phyloP scores from a whole-genome alignment of 2,888 invertebrate genomes.

The Pachymerium ferrugineum region DNA sequence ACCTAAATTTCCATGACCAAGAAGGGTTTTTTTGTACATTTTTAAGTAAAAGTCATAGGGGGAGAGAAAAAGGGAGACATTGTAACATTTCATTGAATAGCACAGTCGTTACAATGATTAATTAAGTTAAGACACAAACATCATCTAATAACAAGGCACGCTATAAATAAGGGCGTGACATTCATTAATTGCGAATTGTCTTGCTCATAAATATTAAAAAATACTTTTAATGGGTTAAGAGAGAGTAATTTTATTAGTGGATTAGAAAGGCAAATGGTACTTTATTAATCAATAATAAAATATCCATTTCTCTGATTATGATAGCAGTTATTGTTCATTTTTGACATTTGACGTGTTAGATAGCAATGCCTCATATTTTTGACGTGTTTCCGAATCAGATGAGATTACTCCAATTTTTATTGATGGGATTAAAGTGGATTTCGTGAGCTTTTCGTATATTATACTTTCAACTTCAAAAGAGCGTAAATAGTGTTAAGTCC shows the following conservation, averaged over 20 bases:
- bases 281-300: background rate
- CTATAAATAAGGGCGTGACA: constrained; percentile 5
- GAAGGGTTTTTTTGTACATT: background rate
- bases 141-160: constrained; percentile 9
- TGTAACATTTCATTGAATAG: constrained; percentile 13
- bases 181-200: constrained; percentile 1
- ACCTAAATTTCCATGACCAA: constrained; percentile 11
- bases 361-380: too few species aligned
- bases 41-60: background rate
- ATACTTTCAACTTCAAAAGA: too few species aligned
- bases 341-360: too few species aligned
- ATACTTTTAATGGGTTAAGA: background rate
- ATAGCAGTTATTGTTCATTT: too few species aligned
- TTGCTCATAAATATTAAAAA: background rate
- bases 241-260: background rate
- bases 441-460: too few species aligned
- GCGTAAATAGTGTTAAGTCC: too few species aligned
- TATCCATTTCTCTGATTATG: background rate
- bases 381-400: too few species aligned
- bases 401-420: too few species aligned
- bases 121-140: constrained; percentile 11
- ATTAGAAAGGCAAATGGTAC: background rate
- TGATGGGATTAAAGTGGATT: too few species aligned
- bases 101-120: constrained; percentile 11
- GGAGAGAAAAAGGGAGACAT: too few species aligned